Conservation (phyloP, 1,140 invertebrate genomes). For the Grapholita molesta region DNA sequence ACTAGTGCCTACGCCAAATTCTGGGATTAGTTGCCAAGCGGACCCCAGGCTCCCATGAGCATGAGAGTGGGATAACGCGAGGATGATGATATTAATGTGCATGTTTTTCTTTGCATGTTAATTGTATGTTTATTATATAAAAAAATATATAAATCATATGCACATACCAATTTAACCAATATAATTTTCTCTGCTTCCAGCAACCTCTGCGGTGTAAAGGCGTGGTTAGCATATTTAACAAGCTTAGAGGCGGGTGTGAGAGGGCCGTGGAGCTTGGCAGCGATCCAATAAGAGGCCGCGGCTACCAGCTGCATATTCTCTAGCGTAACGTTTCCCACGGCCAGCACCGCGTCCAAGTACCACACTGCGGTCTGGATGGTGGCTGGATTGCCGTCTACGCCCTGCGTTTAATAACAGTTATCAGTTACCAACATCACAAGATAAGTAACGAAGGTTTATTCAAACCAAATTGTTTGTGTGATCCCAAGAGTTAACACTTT, state of each 20-base stretch:
- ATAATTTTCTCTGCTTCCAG: conserved; percentile 44
- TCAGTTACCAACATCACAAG: neutral
- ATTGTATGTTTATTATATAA: neutral
- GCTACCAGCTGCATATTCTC: conserved; percentile 48
- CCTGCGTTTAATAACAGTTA: conserved; percentile 25
- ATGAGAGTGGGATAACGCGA: no score
- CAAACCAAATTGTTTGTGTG: no score
- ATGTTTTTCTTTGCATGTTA: no score
- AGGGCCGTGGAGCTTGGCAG: conserved; percentile 45
- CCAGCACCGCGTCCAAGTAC: conserved; percentile 48
- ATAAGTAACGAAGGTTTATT: neutral
- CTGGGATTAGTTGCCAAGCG: no score
- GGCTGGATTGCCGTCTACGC: conserved; percentile 40
- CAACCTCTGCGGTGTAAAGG: conserved; percentile 37
- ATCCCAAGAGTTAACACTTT: no score
- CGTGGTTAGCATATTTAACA: conserved; percentile 37
- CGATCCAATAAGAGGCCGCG: conserved; percentile 59
- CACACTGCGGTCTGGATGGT: conserved; percentile 48
- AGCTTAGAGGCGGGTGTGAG: conserved; percentile 28
- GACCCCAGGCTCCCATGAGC: no score
- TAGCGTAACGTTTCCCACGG: conserved; percentile 22
- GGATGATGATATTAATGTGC: no score
- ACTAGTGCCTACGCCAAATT: no score
- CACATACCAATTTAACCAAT: conserved; percentile 45
- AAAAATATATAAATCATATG: neutral